phyloP scores from a whole-genome alignment of 2,113 vertebrate genomes.

The Nothobranchius kuhntae region DNA sequence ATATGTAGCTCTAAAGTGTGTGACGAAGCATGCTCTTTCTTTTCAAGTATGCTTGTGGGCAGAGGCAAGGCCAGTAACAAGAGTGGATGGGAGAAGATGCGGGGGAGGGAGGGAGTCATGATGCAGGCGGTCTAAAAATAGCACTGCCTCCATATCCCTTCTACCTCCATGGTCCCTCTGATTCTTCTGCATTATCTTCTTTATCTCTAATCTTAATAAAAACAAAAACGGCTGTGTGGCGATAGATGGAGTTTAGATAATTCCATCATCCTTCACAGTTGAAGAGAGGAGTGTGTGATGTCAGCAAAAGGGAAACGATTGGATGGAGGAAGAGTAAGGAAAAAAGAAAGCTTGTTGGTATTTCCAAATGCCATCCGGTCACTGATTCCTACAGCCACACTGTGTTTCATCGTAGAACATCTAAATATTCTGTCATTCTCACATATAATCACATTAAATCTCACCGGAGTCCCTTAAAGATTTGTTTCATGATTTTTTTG shows the following conservation, averaged over 20 bases:
- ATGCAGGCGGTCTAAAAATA: conserved; percentile 66
- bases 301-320: neutral
- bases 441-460: no score
- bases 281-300: neutral
- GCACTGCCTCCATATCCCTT: conserved; percentile 43
- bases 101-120: conserved; percentile 30
- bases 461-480: no score
- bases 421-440: no score
- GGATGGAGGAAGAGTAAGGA: neutral
- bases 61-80: conserved; percentile 45
- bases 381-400: conserved; percentile 27
- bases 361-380: conserved; percentile 1
- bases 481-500: no score
- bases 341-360: conserved; percentile 9
- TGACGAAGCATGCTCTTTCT: conserved; percentile 14
- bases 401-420: neutral
- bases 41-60: conserved; percentile 52
- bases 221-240: conserved; percentile 1
- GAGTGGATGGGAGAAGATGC: conserved; percentile 37
- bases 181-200: conserved; percentile 16
- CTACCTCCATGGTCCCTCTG: conserved; percentile 26
- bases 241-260: neutral
- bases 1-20: conserved; percentile 7
- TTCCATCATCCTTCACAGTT: neutral
- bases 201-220: conserved; percentile 28